A percentile compares a stretch with the other conserved stretches of the same genome.
Conservation (phyloP, 2,888 invertebrate genomes). For the Teleiodes luculella region DNA sequence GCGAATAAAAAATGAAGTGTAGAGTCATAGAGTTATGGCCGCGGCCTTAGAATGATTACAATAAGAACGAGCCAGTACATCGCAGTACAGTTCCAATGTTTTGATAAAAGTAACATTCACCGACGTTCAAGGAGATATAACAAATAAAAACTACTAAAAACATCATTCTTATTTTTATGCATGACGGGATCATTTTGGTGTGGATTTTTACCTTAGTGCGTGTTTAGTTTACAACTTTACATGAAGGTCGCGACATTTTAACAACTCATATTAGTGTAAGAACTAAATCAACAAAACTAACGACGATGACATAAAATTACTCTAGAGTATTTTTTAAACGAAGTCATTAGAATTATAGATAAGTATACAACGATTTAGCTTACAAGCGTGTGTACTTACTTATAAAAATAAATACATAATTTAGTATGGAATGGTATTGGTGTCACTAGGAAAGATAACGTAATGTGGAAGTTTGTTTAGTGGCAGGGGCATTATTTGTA, state of each 20-base stretch:
- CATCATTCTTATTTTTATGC: too few relatives aligned
- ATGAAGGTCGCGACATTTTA: not conserved
- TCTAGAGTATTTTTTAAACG: not conserved
- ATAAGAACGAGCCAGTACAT: slow-evolving; percentile 5
- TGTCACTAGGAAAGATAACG: slow-evolving; percentile 37
- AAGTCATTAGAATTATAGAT: slow-evolving; percentile 3
- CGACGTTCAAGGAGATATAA: not conserved
- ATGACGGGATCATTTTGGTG: too few relatives aligned
- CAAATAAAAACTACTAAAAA: not conserved
- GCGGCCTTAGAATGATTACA: slow-evolving; percentile 32
- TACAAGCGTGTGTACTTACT: not conserved
- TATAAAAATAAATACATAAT: not conserved
- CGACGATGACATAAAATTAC: not conserved
- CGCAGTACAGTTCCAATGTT: not conserved
- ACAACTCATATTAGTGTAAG: not conserved
- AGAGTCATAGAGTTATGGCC: slow-evolving; percentile 29
- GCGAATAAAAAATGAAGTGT: slow-evolving; percentile 32
- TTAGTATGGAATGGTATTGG: slow-evolving; percentile 19
- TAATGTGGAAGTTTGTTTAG: slow-evolving; percentile 40
- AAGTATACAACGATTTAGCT: not conserved
- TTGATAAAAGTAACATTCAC: not conserved
- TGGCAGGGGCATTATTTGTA: slow-evolving; percentile 43
- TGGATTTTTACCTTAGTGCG: too few relatives aligned
- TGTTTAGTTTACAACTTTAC: not conserved
- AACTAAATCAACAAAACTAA: not conserved